phyloP scores from a whole-genome alignment of 2,113 vertebrate species.

The Sturnus vulgaris region DNA sequence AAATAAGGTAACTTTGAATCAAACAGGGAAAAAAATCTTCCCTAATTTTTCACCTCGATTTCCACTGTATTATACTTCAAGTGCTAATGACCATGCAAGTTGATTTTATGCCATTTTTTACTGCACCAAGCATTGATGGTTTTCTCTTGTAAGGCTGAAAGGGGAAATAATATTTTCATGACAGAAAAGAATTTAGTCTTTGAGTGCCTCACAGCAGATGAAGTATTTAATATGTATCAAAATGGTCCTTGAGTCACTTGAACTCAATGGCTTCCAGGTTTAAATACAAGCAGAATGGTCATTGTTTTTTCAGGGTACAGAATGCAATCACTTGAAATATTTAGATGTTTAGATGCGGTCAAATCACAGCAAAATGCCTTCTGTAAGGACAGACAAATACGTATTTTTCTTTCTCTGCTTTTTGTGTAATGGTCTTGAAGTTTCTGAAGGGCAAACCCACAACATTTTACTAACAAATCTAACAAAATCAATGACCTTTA shows the following conservation, averaged over 20 bases:
- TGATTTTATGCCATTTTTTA: neutral
- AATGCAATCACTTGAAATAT: neutral
- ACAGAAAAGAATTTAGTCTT: neutral
- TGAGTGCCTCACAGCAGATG: neutral
- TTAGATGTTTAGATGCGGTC: neutral
- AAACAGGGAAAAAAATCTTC: neutral
- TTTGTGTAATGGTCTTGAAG: neutral
- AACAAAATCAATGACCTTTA: neutral
- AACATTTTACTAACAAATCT: neutral
- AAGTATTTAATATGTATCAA: slow-evolving; percentile 15
- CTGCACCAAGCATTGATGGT: neutral
- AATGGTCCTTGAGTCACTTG: neutral
- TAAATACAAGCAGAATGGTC: neutral
- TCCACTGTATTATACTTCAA: neutral
- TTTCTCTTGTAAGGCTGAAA: neutral
- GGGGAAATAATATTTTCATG: neutral
- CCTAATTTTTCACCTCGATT: neutral
- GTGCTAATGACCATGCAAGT: neutral
- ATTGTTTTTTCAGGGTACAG: neutral
- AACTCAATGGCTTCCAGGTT: slow-evolving; percentile 15
- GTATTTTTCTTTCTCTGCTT: neutral
- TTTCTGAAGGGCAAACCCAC: neutral
- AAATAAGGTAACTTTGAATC: neutral
- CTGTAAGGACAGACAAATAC: neutral
- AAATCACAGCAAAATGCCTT: neutral